Base-by-base conservation (phyloP, 1,140 invertebrate species). In the Zophobas morio region DNA sequence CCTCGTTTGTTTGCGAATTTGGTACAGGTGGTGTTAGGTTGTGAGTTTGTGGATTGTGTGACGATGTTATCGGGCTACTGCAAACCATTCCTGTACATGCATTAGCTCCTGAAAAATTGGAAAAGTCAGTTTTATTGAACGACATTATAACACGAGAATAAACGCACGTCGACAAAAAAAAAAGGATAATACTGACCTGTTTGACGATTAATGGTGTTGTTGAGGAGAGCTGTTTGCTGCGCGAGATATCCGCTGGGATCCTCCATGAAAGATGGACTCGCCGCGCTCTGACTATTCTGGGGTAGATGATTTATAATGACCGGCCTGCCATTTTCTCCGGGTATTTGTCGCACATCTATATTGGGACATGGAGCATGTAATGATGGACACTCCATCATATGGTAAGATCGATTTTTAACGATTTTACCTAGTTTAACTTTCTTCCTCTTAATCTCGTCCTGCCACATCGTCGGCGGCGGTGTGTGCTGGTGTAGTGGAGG, bases 241-340 rank as follows among this genome's bases (percentile, higher is more conserved):
- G 94, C 93, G 72, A 97, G 86, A 87, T 96, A 97, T 1, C 94
- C 95, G 83, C 92, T 96, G 0, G 95, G 95, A 86, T 97, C 95
- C 80, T 97, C 95, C 88, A 96, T 92, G 82, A 96, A 96, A 46
- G 92, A 93, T 0, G 92, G 93, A 76, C 88, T 88, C n/a, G 86
- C 78, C 6, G 79, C 49, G 74, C 70, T 83, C 20, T 84, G 82
- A 76, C 70, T 81, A 32, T 78, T 80, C 60, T 82, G 82, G 35
- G 79, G 71, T 49, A 84, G 85, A 71, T 85, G 85, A 78, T 88
- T 87, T 54, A 82, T 78, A 56, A 85, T 79, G 8, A 85, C 76
- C 81, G 84, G 73, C 85, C 87, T 81, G 82, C 70, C 36, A 85
- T 84, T 82, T 84, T 88, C 83, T 84, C 85, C 75, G 83, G 82